Conservation (phyloP, 2,113 vertebrate genomes). For the Elephantulus edwardii region DNA sequence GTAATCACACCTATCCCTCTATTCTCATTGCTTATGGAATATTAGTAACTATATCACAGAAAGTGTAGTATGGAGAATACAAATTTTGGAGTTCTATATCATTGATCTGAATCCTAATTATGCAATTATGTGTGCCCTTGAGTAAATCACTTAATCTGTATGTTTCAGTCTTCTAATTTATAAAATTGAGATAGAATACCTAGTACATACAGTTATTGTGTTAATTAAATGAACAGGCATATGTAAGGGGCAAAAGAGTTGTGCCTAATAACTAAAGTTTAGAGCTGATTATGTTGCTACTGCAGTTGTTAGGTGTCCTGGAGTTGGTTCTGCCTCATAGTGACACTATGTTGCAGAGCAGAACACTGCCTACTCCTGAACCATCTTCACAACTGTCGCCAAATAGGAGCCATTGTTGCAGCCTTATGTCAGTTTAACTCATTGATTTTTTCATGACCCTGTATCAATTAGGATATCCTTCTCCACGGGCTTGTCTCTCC, state of each 20-base stretch:
- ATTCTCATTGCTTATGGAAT: neutral
- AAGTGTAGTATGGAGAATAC: neutral
- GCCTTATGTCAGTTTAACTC: neutral
- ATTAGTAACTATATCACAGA: neutral
- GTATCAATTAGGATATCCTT: neutral
- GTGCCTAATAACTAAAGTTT: neutral
- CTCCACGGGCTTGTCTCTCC: neutral
- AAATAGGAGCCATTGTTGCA: neutral
- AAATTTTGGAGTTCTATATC: neutral
- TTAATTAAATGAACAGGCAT: neutral
- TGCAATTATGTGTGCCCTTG: neutral
- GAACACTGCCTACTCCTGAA: neutral
- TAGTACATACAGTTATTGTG: neutral
- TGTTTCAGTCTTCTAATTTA: neutral
- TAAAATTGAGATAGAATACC: neutral
- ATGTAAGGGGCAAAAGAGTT: neutral
- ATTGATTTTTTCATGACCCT: neutral
- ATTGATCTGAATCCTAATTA: neutral
- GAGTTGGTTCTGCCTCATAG: neutral
- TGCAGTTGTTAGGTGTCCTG: neutral
- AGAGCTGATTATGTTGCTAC: neutral
- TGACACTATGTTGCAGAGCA: neutral
- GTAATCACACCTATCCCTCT: neutral
- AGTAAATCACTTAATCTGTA: neutral
- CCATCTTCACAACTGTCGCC: neutral